Evolutionary conservation across 1,140 invertebrate species (phyloP).

Genomic region (Streblospio benedicti): DNA sequence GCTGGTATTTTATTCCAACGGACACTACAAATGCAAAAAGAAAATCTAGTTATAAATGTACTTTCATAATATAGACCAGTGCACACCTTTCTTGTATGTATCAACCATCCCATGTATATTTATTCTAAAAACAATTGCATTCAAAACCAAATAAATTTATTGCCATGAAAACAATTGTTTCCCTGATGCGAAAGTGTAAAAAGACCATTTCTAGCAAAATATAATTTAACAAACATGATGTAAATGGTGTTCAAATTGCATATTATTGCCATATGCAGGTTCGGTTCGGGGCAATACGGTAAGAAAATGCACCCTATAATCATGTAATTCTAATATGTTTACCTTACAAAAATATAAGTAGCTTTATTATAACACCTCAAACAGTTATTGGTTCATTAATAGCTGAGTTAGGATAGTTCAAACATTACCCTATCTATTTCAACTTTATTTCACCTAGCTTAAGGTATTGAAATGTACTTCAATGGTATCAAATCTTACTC

Average conservation of each 20-base stretch:
- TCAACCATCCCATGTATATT: not conserved
- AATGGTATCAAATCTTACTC: conserved; percentile 50
- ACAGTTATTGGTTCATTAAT: not conserved
- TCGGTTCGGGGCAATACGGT: too few species aligned
- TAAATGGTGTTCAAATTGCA: too few species aligned
- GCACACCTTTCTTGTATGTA: not conserved
- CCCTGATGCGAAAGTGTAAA: not conserved
- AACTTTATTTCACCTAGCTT: not conserved
- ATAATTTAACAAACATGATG: too few species aligned
- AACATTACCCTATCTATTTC: not conserved
- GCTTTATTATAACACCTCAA: too few species aligned
- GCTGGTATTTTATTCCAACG: conserved; percentile 81
- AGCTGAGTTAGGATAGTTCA: too few species aligned
- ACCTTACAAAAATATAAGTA: too few species aligned
- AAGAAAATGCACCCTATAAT: too few species aligned
- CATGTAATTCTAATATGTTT: too few species aligned
- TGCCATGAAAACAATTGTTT: not conserved
- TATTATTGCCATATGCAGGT: too few species aligned
- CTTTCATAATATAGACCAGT: not conserved
- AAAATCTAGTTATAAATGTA: conserved; percentile 1
- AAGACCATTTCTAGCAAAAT: too few species aligned
- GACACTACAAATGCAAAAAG: conserved; percentile 53
- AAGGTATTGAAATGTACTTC: not conserved
- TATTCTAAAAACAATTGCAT: not conserved
- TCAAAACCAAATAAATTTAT: not conserved